phyloP scores from a whole-genome alignment of 2,113 vertebrate species.

The Eubucco bourcierii region DNA sequence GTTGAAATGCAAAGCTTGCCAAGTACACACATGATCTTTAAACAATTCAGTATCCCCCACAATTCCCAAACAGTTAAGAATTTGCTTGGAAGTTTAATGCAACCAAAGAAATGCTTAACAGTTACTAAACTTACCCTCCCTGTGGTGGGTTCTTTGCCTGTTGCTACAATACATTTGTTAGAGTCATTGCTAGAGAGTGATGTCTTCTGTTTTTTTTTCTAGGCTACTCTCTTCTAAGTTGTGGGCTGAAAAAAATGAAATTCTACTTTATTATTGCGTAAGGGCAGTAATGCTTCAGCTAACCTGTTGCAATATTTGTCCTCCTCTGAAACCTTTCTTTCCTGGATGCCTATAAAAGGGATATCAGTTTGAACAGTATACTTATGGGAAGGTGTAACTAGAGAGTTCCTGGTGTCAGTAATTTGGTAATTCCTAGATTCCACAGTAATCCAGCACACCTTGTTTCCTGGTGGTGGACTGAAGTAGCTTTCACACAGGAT shows the following conservation, averaged over 20 bases:
- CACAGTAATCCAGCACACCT: neutral
- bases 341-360: neutral
- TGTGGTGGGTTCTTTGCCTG: neutral
- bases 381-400: neutral
- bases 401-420: neutral
- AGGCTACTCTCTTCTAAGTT: neutral
- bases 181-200: neutral
- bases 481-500: neutral
- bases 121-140: neutral
- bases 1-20: neutral
- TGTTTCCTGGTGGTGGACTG: neutral
- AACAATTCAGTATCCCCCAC: neutral
- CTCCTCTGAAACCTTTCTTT: neutral
- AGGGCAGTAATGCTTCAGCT: neutral
- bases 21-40: neutral
- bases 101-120: neutral
- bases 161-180: neutral
- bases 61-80: neutral
- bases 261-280: neutral
- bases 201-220: neutral
- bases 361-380: fast-evolving
- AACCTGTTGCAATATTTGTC: neutral
- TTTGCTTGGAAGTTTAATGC: neutral
- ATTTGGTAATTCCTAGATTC: neutral
- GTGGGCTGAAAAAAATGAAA: neutral